Base-by-base conservation (phyloP, 2,888 invertebrate genomes). In the Andrena bucephala region DNA sequence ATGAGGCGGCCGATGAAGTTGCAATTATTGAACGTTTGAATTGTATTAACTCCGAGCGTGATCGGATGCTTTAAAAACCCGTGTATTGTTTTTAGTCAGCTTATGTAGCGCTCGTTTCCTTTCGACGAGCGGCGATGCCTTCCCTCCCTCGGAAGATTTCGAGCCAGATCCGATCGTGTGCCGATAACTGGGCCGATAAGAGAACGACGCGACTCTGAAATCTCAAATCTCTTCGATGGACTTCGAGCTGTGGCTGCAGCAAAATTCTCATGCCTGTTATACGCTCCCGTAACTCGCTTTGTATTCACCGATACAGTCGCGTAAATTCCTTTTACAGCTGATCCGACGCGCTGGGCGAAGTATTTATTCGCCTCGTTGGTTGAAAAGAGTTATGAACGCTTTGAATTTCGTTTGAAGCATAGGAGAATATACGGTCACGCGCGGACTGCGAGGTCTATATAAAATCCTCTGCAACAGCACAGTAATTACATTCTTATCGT, bases 401-500 rank as follows among this genome's bases (percentile, higher is more conserved):
- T 27, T 13, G 13, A 7, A 54, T 27, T 27, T 27, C 13, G 27
- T 2, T 31, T 42, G 6, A 7, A 36, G n/a, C 10, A 27, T 10
- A 20, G 0, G 24, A 27, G 7, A 57, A 42, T 42, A 7, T 16
- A 27, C 1, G n/a, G 27, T 2, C 0, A 20, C 20, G 24, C 48
- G 20, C 31, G 20, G 7, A 27, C 16, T n/a, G 3, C 3, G 16
- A 8, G 48, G 20, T 62, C 13, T 48, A 59, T 50, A 4, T 57
- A 2, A 66, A 77, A 72, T 24, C 0, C 8, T 24, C 36, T 7
- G 4, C 33, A 29, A 1, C 2, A 54, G n/a, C 13, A 31, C 42
- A 27, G 29, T 31, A 67, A 62, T 83, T 73, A 59, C 57, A 24
- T 7, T 48, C 57, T 87, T 87, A 84, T 87, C 83, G 73, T 33